phyloP scores from a whole-genome alignment of 2,113 vertebrate species.

The Eira barbara region DNA sequence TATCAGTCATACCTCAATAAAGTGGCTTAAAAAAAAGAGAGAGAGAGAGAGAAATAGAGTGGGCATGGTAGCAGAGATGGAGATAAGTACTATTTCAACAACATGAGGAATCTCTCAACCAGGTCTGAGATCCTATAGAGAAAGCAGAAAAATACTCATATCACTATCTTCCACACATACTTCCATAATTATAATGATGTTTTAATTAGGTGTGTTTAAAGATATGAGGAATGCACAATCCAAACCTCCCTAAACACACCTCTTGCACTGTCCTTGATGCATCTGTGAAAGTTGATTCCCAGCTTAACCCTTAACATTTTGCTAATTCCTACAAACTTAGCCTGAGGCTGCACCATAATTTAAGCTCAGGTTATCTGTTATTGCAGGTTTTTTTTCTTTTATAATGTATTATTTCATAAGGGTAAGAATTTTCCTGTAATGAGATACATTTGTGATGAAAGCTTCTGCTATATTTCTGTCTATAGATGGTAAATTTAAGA shows the following conservation, averaged over 20 bases:
- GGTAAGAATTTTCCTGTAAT: slow-evolving; percentile 49
- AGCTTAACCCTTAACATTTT: not conserved
- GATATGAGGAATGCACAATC: not conserved
- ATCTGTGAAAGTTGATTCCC: not conserved
- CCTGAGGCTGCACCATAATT: not conserved
- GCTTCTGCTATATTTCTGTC: slow-evolving; percentile 78
- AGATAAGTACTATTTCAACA: not conserved
- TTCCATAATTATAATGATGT: not conserved
- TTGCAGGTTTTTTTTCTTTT: slow-evolving; percentile 36
- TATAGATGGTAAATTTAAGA: slow-evolving; percentile 78
- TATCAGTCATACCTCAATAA: not conserved
- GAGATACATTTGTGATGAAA: slow-evolving; percentile 67
- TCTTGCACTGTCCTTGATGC: not conserved
- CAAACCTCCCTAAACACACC: not conserved
- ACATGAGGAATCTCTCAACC: not conserved
- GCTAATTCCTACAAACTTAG: not conserved
- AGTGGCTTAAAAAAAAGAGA: not conserved
- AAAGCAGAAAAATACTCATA: not conserved
- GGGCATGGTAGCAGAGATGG: accelerated
- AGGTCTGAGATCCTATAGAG: not conserved
- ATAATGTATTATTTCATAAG: slow-evolving; percentile 34
- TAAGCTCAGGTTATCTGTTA: not conserved
- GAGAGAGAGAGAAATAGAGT: not conserved
- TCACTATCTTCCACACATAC: not conserved
- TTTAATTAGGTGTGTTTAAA: not conserved